A percentile compares a stretch with the other conserved stretches of the same genome.
Conservation (phyloP, 2,113 vertebrate species). For the Apodemus speciosus region DNA sequence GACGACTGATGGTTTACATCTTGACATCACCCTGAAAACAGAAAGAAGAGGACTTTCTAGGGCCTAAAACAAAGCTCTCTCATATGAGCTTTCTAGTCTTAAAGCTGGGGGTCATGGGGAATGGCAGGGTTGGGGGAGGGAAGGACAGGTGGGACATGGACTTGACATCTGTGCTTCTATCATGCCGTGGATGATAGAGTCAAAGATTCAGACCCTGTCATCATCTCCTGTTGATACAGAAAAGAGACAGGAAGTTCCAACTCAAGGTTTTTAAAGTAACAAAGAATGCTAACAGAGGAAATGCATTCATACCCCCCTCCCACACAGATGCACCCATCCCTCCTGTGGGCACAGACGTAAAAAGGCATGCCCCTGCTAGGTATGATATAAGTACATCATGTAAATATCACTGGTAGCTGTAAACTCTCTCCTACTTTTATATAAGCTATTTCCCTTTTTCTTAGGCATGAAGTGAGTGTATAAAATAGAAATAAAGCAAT, state of each 20-base stretch:
- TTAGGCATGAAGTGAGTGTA: conserved; percentile 36
- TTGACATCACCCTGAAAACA: not conserved
- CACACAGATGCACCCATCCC: not conserved
- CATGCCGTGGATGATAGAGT: not conserved
- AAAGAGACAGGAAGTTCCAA: conserved; percentile 1
- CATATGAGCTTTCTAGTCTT: not conserved
- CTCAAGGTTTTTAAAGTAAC: not conserved
- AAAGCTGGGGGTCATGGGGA: not conserved
- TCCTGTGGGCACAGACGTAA: not conserved
- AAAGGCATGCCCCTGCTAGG: not conserved
- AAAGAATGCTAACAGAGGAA: not conserved
- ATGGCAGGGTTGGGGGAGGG: too few relatives aligned
- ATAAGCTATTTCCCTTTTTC: conserved; percentile 1
- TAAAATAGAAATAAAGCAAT: conserved; percentile 67
- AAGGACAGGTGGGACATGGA: not conserved
- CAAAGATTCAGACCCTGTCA: not conserved
- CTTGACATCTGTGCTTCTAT: not conserved
- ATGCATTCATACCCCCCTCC: not conserved
- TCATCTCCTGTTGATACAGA: not conserved
- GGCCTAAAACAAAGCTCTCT: not conserved
- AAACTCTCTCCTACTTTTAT: conserved; percentile 30
- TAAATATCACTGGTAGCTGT: not conserved
- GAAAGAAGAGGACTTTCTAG: not conserved
- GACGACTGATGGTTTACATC: not conserved
- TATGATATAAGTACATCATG: not conserved